Evolutionary conservation across 1,140 invertebrate genomes (phyloP), one percentile per base, ranked within the genome.

Genomic region (Panonychus citri): DNA sequence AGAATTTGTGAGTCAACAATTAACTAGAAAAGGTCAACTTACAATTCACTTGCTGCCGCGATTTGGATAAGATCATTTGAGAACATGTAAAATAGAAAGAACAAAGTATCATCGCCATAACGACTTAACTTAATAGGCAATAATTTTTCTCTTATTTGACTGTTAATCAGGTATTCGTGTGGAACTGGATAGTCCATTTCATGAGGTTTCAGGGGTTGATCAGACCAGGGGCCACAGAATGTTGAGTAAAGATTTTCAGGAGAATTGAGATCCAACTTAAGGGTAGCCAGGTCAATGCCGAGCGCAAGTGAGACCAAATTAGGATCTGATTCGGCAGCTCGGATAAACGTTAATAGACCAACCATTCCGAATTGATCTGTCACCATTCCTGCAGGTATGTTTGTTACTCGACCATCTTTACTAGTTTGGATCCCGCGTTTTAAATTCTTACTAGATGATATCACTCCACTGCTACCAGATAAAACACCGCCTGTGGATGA

Each of bases 331-430:
- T 99, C 93, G 48, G 91, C 88, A 59, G 89, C 87, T 68, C 90
- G 77, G 60, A 99, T 94, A 71, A 97, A 97, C 55, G 91, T 91
- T 67, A 98, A 73, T 54, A 98, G 75, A 34, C 94, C 94, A 58
- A 96, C 89, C 75, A 98, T 96, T 60, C 94, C 94, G 73, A 95
- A 99, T 74, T 98, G 93, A 74, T 99, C 95, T 62, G 85, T 87
- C 56, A 99, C 88, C 93, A 98, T 98, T 68, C 83, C 86, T 54
- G 79, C 78, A 49, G 94, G 94, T 75, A 99, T 97, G 72, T 97
- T 94, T 65, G 89, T 90, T 61, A 98, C 88, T 73, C 67, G 69
- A 28, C 62, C 89, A 75, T 94, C 89, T 52, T 85, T 82, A 66
- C 80, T 85, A 58, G 87, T 93, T 73, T 94, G 85, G 64, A 96